These are phyloP conservation scores for Protodeltote pygarga DNA, from an alignment of 2,888 invertebrate genomes.

Conservation along the genomic window DNA sequence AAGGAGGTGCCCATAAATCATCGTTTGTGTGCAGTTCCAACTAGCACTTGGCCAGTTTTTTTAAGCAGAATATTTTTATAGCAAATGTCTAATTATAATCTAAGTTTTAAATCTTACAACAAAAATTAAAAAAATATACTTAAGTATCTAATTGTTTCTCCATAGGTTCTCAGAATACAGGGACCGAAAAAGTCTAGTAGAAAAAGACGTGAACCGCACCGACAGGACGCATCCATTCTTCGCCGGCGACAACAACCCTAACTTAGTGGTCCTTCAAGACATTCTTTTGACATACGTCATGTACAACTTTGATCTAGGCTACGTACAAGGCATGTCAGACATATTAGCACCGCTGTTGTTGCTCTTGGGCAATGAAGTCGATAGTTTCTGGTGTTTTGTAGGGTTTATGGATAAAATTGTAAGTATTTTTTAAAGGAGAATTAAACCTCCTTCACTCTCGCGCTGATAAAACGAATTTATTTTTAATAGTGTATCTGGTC, in stretches of 20 bases:
- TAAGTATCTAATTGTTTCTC: constrained; percentile 61
- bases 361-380: constrained; percentile 96
- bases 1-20: no score
- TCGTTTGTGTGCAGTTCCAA: no score
- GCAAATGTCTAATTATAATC: no score
- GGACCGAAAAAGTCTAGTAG: constrained; percentile 97
- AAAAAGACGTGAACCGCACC: constrained; percentile 98
- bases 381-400: constrained; percentile 99
- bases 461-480: no score
- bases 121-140: no score
- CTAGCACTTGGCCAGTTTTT: no score
- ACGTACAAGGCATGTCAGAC: constrained; percentile 99
- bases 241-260: constrained; percentile 97
- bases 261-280: constrained; percentile 94
- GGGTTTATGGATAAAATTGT: constrained; percentile 99
- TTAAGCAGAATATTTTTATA: no score
- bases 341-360: constrained; percentile 96
- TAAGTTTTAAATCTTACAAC: no score
- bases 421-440: constrained; percentile 79
- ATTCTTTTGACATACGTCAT: constrained; percentile 99
- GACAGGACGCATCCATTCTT: constrained; percentile 96
- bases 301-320: constrained; percentile 99
- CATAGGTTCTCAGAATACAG: constrained; percentile 93
- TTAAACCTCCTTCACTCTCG: no score
- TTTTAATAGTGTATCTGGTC: no score